Conservation (phyloP, 35 echinoderm and acorn worm genomes). For the Lytechinus pictus region DNA sequence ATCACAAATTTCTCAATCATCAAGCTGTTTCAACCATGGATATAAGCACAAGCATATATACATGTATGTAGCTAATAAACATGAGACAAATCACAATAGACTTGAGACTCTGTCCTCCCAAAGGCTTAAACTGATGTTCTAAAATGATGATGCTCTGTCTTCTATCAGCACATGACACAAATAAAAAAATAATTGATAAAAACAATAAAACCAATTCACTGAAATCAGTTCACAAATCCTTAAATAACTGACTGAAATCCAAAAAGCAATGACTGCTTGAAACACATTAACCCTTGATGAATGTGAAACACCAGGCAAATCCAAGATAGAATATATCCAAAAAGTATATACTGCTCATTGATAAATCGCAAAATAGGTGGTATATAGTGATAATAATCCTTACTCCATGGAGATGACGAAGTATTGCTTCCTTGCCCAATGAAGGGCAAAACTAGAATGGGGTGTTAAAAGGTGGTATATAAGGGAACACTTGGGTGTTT, state of each 20-base stretch:
- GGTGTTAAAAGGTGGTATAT: background rate
- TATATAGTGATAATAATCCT: background rate
- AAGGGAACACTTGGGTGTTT: constrained; percentile 21
- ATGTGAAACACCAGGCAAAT: background rate
- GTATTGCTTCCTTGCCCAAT: background rate
- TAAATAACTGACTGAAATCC: too few relatives aligned
- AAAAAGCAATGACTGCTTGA: background rate
- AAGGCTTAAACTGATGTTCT: background rate
- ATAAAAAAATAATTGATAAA: background rate
- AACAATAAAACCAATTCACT: background rate
- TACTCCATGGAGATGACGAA: background rate
- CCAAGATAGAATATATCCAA: background rate
- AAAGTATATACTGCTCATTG: background rate
- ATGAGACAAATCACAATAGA: background rate
- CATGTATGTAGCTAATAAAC: too few relatives aligned
- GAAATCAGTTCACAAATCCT: background rate
- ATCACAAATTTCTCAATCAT: background rate
- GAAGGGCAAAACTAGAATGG: background rate
- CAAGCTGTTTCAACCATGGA: background rate
- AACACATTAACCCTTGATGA: background rate
- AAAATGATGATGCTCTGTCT: background rate
- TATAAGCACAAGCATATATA: too few relatives aligned
- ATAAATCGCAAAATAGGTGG: background rate
- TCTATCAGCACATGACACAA: background rate
- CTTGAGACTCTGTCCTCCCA: background rate